Conservation (phyloP, 2,113 vertebrate genomes). For the Speoplatyrhinus poulsoni region DNA sequence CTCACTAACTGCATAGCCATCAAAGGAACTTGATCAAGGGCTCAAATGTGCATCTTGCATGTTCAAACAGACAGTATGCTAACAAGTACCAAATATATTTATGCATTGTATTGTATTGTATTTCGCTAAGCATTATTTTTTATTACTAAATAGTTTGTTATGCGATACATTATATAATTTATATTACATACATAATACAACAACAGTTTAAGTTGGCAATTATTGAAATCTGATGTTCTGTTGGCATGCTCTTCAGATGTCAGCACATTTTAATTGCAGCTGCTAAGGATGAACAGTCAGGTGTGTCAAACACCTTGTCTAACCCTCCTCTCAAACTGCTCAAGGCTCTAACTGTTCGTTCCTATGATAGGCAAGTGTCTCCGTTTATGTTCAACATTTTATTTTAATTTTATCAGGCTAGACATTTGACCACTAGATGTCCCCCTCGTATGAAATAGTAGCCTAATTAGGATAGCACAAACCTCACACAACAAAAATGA, state of each 20-base stretch:
- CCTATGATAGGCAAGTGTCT: too few relatives aligned
- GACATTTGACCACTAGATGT: too few relatives aligned
- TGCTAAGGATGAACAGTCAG: conserved; percentile 50
- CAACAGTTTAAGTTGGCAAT: conserved; percentile 18
- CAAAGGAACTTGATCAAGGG: conserved; percentile 56
- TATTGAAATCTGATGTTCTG: conserved; percentile 69
- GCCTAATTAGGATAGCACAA: too few relatives aligned
- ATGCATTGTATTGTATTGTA: not conserved
- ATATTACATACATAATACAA: not conserved
- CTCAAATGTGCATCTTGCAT: conserved; percentile 46
- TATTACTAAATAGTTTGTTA: not conserved
- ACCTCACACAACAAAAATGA: too few relatives aligned
- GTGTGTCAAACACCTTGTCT: conserved; percentile 66
- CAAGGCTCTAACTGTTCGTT: too few relatives aligned
- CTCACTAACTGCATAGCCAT: conserved; percentile 48
- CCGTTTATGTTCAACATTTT: too few relatives aligned
- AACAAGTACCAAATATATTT: not conserved
- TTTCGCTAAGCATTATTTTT: too few relatives aligned
- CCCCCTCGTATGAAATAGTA: too few relatives aligned
- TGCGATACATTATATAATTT: not conserved
- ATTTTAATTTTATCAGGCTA: too few relatives aligned
- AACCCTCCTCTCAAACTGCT: conserved; percentile 32
- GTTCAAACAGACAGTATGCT: not conserved
- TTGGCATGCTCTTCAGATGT: conserved; percentile 68
- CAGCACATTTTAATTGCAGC: conserved; percentile 66